Conservation (phyloP, 2,888 invertebrate species). For the Cataglyphis livida region DNA sequence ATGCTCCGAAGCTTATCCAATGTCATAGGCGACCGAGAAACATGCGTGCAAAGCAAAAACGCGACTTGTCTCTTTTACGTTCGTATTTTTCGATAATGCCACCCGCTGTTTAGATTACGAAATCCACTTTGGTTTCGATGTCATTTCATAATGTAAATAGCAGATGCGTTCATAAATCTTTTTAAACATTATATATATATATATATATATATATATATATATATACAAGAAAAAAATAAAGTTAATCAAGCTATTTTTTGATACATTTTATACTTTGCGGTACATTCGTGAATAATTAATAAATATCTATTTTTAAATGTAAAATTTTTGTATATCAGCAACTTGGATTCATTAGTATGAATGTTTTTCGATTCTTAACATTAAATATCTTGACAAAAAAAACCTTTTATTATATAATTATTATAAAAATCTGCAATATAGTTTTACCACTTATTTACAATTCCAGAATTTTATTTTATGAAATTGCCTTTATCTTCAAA, state of each 20-base stretch:
- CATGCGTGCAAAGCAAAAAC: slow-evolving; percentile 54
- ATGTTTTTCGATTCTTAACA: background rate
- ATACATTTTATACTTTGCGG: background rate
- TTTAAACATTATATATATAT: background rate
- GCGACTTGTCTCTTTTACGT: slow-evolving; percentile 42
- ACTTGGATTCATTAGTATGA: background rate
- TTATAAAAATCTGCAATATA: background rate
- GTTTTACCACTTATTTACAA: background rate
- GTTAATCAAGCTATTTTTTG: background rate
- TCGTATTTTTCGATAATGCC: slow-evolving; percentile 47
- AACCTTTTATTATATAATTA: background rate
- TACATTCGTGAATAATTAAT: background rate
- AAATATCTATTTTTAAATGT: background rate
- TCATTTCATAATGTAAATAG: slow-evolving; percentile 58
- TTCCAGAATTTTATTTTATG: background rate
- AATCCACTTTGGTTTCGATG: slow-evolving; percentile 65
- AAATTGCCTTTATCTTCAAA: background rate
- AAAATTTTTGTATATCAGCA: background rate
- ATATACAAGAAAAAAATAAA: slow-evolving; percentile 1
- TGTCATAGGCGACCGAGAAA: slow-evolving; percentile 59
- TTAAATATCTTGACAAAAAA: background rate
- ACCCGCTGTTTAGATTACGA: slow-evolving; percentile 53
- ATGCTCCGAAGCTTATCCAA: slow-evolving; percentile 57
- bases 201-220: too few relatives aligned
- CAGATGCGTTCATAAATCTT: background rate